Evolutionary conservation across 2,113 vertebrate genomes (phyloP).

Genomic region (Melanostigma gelatinosum): DNA sequence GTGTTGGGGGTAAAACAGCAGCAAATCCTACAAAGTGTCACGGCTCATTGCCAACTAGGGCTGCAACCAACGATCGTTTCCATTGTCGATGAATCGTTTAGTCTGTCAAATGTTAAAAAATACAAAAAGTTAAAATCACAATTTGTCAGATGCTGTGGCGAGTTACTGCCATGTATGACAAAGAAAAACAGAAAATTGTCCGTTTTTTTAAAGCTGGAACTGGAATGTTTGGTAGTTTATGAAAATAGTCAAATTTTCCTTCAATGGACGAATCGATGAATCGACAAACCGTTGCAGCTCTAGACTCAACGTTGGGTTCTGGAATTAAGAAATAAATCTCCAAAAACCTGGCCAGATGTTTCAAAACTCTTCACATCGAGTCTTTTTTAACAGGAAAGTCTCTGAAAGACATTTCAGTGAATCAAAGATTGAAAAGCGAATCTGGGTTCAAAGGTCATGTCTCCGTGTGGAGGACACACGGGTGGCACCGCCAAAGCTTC

Average conservation of each 20-base stretch:
- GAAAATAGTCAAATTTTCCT: background rate
- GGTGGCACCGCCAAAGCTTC: constrained; percentile 20
- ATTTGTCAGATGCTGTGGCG: background rate
- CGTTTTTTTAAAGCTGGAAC: background rate
- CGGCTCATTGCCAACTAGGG: background rate
- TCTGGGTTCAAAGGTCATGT: constrained; percentile 29
- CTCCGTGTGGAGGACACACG: constrained; percentile 1
- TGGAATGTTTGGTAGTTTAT: background rate
- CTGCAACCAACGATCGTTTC: background rate
- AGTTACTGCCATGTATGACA: background rate
- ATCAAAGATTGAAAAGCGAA: background rate
- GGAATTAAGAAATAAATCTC: background rate
- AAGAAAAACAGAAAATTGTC: background rate
- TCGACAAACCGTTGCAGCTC: background rate
- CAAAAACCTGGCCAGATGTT: background rate
- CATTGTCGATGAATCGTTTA: background rate
- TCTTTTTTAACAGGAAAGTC: background rate
- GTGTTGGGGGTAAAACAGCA: background rate
- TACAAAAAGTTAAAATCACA: background rate
- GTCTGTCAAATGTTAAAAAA: background rate
- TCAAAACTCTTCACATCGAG: background rate
- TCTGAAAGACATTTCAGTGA: constrained; percentile 1
- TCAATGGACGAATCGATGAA: background rate
- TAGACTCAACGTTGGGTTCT: background rate
- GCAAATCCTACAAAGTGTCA: background rate